Evolutionary conservation across 2,113 vertebrate genomes (phyloP).

Genomic region (Elaphurus davidianus): DNA sequence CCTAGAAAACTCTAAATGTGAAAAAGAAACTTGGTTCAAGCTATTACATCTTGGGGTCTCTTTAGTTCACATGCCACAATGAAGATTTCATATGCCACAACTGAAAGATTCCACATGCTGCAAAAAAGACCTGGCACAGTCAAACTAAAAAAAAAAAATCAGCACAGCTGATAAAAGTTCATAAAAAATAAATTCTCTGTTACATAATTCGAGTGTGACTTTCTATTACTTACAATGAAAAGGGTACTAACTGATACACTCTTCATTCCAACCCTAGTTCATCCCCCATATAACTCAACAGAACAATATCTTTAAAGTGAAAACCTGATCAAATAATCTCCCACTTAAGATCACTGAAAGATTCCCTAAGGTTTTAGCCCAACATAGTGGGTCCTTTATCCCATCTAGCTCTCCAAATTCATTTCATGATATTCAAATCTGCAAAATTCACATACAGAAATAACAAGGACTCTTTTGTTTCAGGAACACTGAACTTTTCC

Average conservation of each 20-base stretch:
- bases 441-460: neutral
- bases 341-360: neutral
- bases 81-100: neutral
- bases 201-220: neutral
- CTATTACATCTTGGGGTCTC: neutral
- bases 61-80: neutral
- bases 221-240: neutral
- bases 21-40: neutral
- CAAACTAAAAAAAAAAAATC: neutral
- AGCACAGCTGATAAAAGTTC: neutral
- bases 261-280: neutral
- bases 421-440: neutral
- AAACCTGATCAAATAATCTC: slow-evolving; percentile 10
- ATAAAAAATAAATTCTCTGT: neutral
- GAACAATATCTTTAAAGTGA: neutral
- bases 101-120: neutral
- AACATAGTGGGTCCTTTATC: neutral
- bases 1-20: neutral
- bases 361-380: neutral
- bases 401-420: neutral
- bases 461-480: neutral
- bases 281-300: neutral
- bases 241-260: neutral
- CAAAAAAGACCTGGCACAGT: neutral
- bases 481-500: neutral